These are phyloP conservation scores for Myotis findleyi DNA, from an alignment of 2,797 vertebrate genomes.

Conservation along the genomic window DNA sequence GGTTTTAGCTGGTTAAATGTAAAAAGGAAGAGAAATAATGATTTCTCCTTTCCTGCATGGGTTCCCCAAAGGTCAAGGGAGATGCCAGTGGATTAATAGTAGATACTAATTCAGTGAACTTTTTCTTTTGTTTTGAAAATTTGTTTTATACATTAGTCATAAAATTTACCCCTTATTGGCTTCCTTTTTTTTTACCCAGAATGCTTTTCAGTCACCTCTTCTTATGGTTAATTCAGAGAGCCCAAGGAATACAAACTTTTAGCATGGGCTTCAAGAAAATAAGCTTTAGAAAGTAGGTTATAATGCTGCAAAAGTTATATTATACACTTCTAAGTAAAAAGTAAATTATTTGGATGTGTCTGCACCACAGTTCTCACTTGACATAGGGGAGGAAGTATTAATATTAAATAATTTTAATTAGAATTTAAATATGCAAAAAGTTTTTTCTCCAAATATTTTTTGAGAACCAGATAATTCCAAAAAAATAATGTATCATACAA, in stretches of 20 bases:
- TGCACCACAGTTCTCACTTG: neutral
- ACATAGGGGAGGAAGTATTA: neutral
- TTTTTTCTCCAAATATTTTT: constrained; percentile 35
- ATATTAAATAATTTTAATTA: constrained; percentile 30
- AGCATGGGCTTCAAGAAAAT: neutral
- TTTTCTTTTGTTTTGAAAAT: neutral
- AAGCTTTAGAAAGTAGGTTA: neutral
- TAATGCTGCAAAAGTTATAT: neutral
- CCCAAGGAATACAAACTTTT: neutral
- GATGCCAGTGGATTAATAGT: neutral
- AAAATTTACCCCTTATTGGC: neutral
- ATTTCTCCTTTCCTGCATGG: neutral
- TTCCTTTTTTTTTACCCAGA: neutral
- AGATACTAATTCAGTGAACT: neutral
- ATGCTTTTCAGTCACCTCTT: neutral
- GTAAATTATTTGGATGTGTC: neutral
- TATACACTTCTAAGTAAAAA: constrained; percentile 11
- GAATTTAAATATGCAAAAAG: constrained; percentile 22
- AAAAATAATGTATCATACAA: constrained; percentile 11
- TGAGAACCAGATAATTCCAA: constrained; percentile 28
- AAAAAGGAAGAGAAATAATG: neutral
- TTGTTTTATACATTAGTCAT: neutral
- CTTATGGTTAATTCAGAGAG: neutral
- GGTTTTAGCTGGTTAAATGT: neutral
- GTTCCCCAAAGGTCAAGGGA: constrained; percentile 14